Base-by-base conservation (phyloP, 2,113 vertebrate species). In the Centropus bengalensis region DNA sequence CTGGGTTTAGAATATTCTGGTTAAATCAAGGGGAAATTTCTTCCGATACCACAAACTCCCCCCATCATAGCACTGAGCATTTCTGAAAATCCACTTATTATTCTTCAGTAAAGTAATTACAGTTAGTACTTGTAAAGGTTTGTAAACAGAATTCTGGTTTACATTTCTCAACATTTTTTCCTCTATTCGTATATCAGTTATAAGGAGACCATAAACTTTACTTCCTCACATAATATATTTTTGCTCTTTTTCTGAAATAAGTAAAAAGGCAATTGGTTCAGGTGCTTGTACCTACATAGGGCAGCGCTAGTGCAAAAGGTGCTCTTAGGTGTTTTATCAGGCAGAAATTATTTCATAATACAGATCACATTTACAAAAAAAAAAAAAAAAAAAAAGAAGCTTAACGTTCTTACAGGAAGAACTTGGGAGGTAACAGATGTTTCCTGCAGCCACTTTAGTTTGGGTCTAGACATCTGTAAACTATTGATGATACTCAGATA, bases 401-500 rank as follows among this genome's bases (percentile, higher is more conserved):
- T 36, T 15, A 32, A 62, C 55, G 19, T 63, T 58, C 28, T 82
- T 91, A 11, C 19, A 75, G 42, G 11, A 60, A 10, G 36, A 75
- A 82, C 19, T 62, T 26, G 26, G 33, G 49, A 67, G 27, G 20
- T 45, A 82, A 36, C 14, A 73, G 44, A 52, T 23, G 8, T 24
- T 14, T 44, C 10, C 8, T 28, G n/a, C 24, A 55, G 2, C 5
- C 10, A 45, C 11, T 51, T 78, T 19, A 78, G 8, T 49, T 60
- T 0, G 3, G 32, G 5, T 71, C 30, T 56, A 28, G 54, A 40
- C 30, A 76, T 30, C 49, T 6, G 45, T 76, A 80, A 88, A 33
- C 12, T 36, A 64, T 6, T 33, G 67, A 0, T 38, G 62, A 59
- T 76, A 73, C 14, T 69, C 38, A 56, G 62, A 28, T 0, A 0